Conservation (phyloP, 64 coral and sea anemone species). For the Acropora yongei region DNA sequence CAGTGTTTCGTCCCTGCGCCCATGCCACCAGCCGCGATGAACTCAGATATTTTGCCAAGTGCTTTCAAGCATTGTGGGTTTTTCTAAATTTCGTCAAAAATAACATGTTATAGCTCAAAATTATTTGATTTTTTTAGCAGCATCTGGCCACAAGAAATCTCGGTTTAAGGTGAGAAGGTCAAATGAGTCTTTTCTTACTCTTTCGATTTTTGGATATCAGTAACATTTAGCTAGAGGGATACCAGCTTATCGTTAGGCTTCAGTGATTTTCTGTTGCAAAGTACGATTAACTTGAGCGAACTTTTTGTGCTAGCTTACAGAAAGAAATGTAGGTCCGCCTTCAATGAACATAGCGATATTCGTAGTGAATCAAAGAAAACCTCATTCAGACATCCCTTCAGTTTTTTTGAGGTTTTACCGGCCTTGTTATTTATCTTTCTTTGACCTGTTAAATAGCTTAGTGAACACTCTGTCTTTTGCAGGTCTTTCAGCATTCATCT, state of each 20-base stretch:
- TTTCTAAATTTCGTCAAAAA: neutral
- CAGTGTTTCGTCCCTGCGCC: neutral
- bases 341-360: neutral
- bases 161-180: neutral
- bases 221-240: neutral
- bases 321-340: neutral
- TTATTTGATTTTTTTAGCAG: neutral
- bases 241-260: conserved; percentile 25
- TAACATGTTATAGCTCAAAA: conserved; percentile 27
- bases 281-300: neutral
- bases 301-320: conserved; percentile 1
- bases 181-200: neutral
- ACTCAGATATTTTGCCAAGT: conserved; percentile 39
- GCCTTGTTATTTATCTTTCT: neutral
- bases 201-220: neutral
- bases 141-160: conserved; percentile 17
- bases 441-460: neutral
- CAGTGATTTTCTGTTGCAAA: conserved; percentile 12
- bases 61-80: conserved; percentile 26
- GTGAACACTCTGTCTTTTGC: neutral
- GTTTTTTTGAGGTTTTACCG: no score
- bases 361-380: neutral
- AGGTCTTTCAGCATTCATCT: neutral
- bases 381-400: no score
- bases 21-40: conserved; percentile 36